A percentile compares a stretch with the other conserved stretches of the same genome.
These are phyloP conservation scores for Anoplophora glabripennis DNA, from an alignment of 1,140 invertebrate species.

Conservation along the genomic window DNA sequence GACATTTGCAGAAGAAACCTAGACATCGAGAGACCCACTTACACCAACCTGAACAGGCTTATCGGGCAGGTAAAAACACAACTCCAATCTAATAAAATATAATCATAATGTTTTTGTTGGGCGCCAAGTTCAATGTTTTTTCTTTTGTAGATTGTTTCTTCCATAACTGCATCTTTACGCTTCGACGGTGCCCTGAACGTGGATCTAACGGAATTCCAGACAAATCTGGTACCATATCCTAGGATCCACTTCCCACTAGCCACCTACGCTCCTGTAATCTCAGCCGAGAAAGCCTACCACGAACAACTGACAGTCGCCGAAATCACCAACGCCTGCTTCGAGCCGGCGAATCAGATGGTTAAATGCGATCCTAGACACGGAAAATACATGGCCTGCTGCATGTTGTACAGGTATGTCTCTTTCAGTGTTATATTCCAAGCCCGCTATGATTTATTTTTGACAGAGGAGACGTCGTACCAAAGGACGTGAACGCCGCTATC, in stretches of 20 bases:
- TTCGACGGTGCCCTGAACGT: constrained; percentile 88
- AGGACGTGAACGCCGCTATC: constrained; percentile 86
- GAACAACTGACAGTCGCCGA: constrained; percentile 73
- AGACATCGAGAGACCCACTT: constrained; percentile 80
- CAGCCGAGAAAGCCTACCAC: constrained; percentile 80
- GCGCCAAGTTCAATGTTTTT: no score
- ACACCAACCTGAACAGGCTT: constrained; percentile 75
- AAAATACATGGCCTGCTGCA: constrained; percentile 85
- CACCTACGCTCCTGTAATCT: constrained; percentile 76
- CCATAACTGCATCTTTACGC: constrained; percentile 79
- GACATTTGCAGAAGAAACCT: constrained; percentile 85
- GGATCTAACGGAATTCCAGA: constrained; percentile 88
- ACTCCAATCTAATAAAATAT: no score
- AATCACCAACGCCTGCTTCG: constrained; percentile 80
- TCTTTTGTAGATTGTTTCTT: constrained; percentile 68
- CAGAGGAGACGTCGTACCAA: constrained; percentile 66
- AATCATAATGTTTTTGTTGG: no score
- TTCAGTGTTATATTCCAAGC: neutral
- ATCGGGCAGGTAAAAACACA: constrained; percentile 76
- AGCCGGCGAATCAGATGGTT: constrained; percentile 83
- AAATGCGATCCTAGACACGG: constrained; percentile 79
- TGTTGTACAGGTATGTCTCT: constrained; percentile 63
- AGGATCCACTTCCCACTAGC: constrained; percentile 78
- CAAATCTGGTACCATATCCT: constrained; percentile 80
- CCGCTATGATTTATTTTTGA: constrained; percentile 5